phyloP scores from a whole-genome alignment of 1,140 invertebrate genomes.

The Lanistes nyassanus region DNA sequence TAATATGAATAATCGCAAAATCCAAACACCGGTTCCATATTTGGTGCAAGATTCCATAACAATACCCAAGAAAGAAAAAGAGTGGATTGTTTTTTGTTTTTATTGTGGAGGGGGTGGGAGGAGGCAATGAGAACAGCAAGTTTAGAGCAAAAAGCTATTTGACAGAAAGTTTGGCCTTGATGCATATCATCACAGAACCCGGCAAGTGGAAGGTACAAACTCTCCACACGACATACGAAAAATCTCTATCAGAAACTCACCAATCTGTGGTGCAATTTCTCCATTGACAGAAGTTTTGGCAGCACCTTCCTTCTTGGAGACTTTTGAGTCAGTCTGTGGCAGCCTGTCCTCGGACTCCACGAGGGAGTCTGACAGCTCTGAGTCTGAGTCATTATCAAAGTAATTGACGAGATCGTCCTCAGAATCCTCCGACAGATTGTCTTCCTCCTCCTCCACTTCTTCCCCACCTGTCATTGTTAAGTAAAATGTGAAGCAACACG shows the following conservation, averaged over 20 bases:
- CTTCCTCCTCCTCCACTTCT: conserved; percentile 42
- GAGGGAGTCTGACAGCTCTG: conserved; percentile 56
- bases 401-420: conserved; percentile 59
- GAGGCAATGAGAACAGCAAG: too few relatives aligned
- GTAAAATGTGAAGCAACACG: too few relatives aligned
- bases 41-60: too few relatives aligned
- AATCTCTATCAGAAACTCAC: neutral
- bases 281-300: conserved; percentile 20
- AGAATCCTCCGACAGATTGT: conserved; percentile 55
- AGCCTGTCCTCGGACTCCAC: conserved; percentile 41
- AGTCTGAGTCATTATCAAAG: conserved; percentile 58
- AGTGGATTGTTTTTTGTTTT: too few relatives aligned
- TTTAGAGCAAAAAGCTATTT: too few relatives aligned
- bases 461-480: conserved; percentile 49
- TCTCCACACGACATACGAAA: neutral
- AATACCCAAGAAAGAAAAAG: too few relatives aligned
- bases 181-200: too few relatives aligned
- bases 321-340: conserved; percentile 14
- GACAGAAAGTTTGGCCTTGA: too few relatives aligned
- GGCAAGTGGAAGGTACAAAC: too few relatives aligned
- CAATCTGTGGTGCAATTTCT: conserved; percentile 1
- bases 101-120: too few relatives aligned
- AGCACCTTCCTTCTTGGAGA: conserved; percentile 7
- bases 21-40: too few relatives aligned
- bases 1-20: too few relatives aligned